Evolutionary conservation across 2,888 invertebrate genomes (phyloP).

Genomic region (Lasiommata megera): DNA sequence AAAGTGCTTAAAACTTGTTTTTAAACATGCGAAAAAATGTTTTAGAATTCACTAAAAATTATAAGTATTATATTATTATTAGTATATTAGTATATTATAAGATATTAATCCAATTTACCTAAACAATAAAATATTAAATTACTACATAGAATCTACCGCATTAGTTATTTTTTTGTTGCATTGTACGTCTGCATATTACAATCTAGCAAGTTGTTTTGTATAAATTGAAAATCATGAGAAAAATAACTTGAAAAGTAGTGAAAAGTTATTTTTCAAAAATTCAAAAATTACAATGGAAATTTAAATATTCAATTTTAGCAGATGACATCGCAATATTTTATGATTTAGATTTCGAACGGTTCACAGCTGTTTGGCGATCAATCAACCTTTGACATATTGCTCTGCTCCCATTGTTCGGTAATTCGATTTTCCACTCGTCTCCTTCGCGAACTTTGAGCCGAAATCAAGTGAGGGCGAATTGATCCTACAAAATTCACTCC

Average conservation of each 20-base stretch:
- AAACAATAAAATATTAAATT: too few species aligned
- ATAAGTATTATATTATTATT: too few species aligned
- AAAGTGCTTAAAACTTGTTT: too few species aligned
- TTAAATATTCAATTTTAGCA: background rate
- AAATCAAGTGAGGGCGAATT: conserved; percentile 41
- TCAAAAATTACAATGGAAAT: background rate
- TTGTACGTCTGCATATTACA: too few species aligned
- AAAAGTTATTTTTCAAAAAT: background rate
- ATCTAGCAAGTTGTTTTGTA: too few species aligned
- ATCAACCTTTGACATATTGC: conserved; percentile 37
- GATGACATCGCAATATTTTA: conserved; percentile 6
- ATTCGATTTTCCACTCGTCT: conserved; percentile 59
- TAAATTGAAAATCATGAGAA: too few species aligned
- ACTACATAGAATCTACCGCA: too few species aligned
- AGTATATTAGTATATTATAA: too few species aligned
- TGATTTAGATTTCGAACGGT: background rate
- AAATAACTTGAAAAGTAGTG: background rate
- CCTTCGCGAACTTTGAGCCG: conserved; percentile 47
- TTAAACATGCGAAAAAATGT: too few species aligned
- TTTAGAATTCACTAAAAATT: too few species aligned
- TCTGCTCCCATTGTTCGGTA: conserved; percentile 36
- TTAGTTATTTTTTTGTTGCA: too few species aligned
- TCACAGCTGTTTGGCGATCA: conserved; percentile 24
- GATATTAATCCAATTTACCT: too few species aligned
- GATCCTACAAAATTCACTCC: conserved; percentile 55